Base-by-base conservation (phyloP, 2,888 invertebrate genomes). In the Calliopum simillimum region DNA sequence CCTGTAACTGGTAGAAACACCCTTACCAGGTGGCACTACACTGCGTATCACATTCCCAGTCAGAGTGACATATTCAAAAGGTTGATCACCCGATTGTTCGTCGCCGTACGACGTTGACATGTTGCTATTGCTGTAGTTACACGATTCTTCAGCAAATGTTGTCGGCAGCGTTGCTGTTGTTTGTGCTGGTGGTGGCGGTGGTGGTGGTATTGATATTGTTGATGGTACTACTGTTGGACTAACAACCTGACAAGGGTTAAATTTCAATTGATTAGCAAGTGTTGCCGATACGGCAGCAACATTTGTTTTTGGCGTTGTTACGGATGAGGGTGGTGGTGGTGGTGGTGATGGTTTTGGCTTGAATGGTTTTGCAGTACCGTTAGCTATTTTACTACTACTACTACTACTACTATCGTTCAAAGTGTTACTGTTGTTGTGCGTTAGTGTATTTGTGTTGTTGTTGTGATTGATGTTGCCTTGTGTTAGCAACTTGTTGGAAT, bases 1-100 rank as follows among this genome's bases (percentile, higher is more conserved):
- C 84, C 82, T 82, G 72, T 86, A 85, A 75, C 75, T 82, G 74
- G 79, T 72, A 72, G 78, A 79, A 23, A 79, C 78, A 65, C 86
- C 85, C 81, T 86, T 86, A 79, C 86, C 86, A 72, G 86, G 86
- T 71, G 86, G 83, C 76, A 84, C 81, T 73, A 86, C 86, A 75
- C 86, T 86, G 76, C 84, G 82, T 74, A 86, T 86, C 72, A 86
- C 84, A 74, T 84, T 85, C 74, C 86, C 86, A 71, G 85, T 82
- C 62, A 85, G 76, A 68, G 86, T 86, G 66, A 85, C 83, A 75
- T 86, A 86, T 74, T 83, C 82, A 71, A 86, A 86, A 43, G 83
- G 81, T 71, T 84, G 85, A 71, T 82, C 81, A 56, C 76, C 77
- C 56, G 58, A 62, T 61, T 46, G 66, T 46, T 62, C 62, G 62